Conservation (phyloP, 23 tunicate genomes). For the Styela clava region DNA sequence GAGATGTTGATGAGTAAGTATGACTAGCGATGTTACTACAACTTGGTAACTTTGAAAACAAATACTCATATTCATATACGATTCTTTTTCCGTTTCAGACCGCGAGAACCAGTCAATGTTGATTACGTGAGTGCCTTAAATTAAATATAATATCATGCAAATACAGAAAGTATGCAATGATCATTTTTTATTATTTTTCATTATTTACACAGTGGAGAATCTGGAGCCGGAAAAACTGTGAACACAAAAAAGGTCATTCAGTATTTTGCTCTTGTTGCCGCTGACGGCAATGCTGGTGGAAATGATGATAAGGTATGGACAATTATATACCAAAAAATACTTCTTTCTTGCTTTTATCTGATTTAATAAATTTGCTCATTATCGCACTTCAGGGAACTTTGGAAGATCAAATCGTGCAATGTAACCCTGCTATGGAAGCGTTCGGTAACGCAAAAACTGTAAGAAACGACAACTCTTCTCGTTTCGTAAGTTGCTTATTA, state of each 20-base stretch:
- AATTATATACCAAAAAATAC: background rate
- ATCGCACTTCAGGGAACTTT: constrained; percentile 52
- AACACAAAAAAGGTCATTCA: constrained; percentile 98
- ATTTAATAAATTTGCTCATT: background rate
- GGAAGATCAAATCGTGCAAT: constrained; percentile 93
- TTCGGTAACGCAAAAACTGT: constrained; percentile 95
- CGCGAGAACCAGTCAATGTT: constrained; percentile 94
- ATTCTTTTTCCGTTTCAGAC: constrained; percentile 39
- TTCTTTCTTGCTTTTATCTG: background rate
- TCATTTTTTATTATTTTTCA: background rate
- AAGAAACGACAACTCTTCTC: constrained; percentile 92
- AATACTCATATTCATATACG: background rate
- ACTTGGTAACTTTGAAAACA: background rate
- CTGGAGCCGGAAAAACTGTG: constrained; percentile 99
- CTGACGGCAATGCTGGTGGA: constrained; percentile 55
- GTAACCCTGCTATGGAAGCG: constrained; percentile 98
- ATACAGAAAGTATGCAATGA: background rate
- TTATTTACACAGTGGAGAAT: constrained; percentile 75
- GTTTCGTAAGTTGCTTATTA: constrained; percentile 61
- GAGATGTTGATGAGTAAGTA: constrained; percentile 94
- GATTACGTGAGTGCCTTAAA: constrained; percentile 65
- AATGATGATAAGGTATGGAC: constrained; percentile 19
- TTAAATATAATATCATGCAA: background rate
- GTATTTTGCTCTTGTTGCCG: constrained; percentile 96
- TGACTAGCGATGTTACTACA: background rate